Evolutionary conservation across 2,888 invertebrate species (phyloP).

Genomic region (Pilophorus perplexus): DNA sequence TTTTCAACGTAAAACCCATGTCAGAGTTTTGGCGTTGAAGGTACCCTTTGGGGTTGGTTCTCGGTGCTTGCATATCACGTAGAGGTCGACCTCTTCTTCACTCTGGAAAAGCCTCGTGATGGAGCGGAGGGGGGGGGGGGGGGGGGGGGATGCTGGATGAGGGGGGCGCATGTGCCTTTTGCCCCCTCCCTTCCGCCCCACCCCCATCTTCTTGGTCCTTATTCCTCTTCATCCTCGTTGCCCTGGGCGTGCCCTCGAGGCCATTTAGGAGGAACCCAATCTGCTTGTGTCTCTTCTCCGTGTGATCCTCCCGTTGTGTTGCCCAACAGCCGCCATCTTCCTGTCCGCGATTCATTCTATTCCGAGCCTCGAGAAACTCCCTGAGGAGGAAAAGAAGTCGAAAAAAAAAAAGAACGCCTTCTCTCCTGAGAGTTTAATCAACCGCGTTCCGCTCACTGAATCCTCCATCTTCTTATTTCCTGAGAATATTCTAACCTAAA

Average conservation of each 20-base stretch:
- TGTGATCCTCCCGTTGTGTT: constrained; percentile 12
- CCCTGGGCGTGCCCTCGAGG: constrained; percentile 27
- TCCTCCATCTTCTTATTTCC: too few species aligned
- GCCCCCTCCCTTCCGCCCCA: neutral
- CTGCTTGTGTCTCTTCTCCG: constrained; percentile 11
- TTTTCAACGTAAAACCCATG: too few species aligned
- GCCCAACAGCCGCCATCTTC: constrained; percentile 13
- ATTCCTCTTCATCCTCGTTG: neutral
- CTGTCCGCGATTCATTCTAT: neutral
- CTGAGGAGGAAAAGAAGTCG: too few species aligned
- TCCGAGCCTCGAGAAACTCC: too few species aligned
- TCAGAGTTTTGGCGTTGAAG: too few species aligned
- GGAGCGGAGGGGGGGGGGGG: neutral
- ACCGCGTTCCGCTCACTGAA: too few species aligned
- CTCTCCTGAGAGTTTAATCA: too few species aligned
- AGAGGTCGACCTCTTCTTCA: too few species aligned
- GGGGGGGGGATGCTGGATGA: neutral
- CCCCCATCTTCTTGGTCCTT: neutral
- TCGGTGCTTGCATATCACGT: neutral
- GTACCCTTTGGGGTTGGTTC: too few species aligned
- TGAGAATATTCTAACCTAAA: too few species aligned
- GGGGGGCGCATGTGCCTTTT: constrained; percentile 18
- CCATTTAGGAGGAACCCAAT: constrained; percentile 23
- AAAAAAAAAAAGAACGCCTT: too few species aligned
- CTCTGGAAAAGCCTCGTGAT: neutral